Conservation (phyloP, 1,140 invertebrate species). For the Drusus annulatus region DNA sequence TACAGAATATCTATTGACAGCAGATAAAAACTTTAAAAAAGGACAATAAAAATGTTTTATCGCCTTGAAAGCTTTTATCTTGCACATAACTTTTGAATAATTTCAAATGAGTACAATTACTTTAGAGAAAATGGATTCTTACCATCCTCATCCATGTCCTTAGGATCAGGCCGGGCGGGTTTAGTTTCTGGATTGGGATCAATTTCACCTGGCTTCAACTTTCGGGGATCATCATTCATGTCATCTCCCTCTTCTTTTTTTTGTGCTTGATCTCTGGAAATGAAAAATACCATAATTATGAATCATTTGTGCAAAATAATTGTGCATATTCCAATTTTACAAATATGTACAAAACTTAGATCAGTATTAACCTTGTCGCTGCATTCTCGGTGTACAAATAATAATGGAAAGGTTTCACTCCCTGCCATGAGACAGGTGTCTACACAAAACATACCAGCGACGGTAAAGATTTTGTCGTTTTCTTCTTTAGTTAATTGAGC, state of each 20-base stretch:
- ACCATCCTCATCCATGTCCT: conserved; percentile 99
- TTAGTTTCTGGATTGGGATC: conserved; percentile 99
- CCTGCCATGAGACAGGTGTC: too few relatives aligned
- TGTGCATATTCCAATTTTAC: too few relatives aligned
- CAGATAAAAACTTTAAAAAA: too few relatives aligned
- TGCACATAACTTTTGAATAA: not conserved
- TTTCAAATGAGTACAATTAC: not conserved
- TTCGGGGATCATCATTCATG: conserved; percentile 93
- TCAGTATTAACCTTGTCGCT: too few relatives aligned
- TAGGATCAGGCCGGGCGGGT: conserved; percentile 98
- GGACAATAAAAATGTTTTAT: not conserved
- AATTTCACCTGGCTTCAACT: conserved; percentile 98
- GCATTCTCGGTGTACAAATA: too few relatives aligned
- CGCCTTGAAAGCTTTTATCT: not conserved
- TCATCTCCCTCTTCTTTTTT: conserved; percentile 97
- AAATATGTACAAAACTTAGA: too few relatives aligned
- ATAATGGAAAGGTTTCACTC: too few relatives aligned
- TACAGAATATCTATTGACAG: not conserved
- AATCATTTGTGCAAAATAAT: conserved; percentile 33
- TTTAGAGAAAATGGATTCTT: conserved; percentile 34
- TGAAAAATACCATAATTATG: not conserved
- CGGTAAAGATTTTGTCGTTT: too few relatives aligned
- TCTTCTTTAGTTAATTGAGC: too few relatives aligned
- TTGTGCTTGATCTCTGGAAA: conserved; percentile 94
- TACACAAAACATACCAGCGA: too few relatives aligned